phyloP scores from a whole-genome alignment of 2,888 invertebrate species.

The Oithona nana region DNA sequence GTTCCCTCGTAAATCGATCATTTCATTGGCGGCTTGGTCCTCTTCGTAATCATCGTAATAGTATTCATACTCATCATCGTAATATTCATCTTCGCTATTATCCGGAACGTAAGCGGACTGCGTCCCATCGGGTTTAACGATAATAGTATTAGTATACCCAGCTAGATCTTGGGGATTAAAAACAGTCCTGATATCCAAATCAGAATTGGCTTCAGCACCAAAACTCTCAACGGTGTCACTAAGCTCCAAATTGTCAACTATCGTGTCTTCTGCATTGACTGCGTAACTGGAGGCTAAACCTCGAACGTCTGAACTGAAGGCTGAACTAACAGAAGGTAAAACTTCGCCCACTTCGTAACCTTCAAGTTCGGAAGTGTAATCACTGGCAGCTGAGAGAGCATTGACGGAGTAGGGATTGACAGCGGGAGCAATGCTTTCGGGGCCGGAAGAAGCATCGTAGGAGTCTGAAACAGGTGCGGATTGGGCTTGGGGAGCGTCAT shows the following conservation, averaged over 20 bases:
- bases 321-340: background rate
- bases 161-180: background rate
- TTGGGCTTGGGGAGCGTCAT: background rate
- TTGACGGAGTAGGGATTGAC: no score
- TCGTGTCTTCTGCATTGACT: no score
- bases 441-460: no score
- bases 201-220: background rate
- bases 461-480: background rate
- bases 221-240: background rate
- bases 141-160: background rate
- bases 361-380: background rate
- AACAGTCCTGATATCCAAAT: background rate
- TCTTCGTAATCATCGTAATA: background rate
- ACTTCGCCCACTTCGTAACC: background rate
- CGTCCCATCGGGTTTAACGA: no score
- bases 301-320: background rate
- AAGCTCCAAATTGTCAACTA: background rate
- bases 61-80: background rate
- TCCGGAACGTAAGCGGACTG: no score
- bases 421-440: no score
- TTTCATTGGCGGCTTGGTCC: no score
- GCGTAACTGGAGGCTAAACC: no score
- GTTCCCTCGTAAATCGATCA: background rate
- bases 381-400: no score
- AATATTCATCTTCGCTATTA: no score